Conservation (phyloP, 2,888 invertebrate species). For the Amiota mariae region DNA sequence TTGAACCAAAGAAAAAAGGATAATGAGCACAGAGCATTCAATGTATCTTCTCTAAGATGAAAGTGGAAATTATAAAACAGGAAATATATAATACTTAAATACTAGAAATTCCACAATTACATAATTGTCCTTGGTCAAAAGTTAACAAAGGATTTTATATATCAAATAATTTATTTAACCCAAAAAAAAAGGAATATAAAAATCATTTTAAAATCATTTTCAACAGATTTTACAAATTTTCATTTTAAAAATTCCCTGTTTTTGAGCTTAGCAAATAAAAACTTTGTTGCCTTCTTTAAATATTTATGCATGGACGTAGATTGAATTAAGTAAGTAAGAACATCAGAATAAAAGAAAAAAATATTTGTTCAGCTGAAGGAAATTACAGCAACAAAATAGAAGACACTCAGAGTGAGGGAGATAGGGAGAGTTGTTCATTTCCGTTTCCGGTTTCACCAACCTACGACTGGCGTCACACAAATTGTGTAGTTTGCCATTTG, state of each 20-base stretch:
- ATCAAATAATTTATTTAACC: slow-evolving; percentile 65
- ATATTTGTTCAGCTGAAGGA: no score
- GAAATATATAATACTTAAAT: neutral
- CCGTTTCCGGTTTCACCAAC: no score
- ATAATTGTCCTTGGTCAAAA: slow-evolving; percentile 39
- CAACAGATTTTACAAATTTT: no score
- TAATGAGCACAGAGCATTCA: neutral
- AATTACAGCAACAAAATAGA: no score
- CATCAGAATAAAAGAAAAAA: neutral
- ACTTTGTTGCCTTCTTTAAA: slow-evolving; percentile 59
- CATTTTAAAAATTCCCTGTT: no score
- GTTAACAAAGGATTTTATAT: no score
- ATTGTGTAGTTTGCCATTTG: no score
- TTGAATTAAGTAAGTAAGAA: neutral
- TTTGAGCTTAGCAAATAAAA: slow-evolving; percentile 58
- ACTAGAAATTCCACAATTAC: slow-evolving; percentile 39
- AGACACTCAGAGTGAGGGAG: no score
- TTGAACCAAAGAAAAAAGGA: slow-evolving; percentile 21
- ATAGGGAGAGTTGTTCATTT: no score
- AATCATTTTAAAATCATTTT: slow-evolving; percentile 42
- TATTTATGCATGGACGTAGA: slow-evolving; percentile 50
- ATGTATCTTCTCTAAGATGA: no score
- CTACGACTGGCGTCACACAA: no score
- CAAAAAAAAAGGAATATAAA: slow-evolving; percentile 62
- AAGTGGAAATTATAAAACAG: no score